Evolutionary conservation across 1,140 invertebrate species (phyloP), one percentile per base, ranked within the genome.

Genomic region (Trichonephila inaurata): DNA sequence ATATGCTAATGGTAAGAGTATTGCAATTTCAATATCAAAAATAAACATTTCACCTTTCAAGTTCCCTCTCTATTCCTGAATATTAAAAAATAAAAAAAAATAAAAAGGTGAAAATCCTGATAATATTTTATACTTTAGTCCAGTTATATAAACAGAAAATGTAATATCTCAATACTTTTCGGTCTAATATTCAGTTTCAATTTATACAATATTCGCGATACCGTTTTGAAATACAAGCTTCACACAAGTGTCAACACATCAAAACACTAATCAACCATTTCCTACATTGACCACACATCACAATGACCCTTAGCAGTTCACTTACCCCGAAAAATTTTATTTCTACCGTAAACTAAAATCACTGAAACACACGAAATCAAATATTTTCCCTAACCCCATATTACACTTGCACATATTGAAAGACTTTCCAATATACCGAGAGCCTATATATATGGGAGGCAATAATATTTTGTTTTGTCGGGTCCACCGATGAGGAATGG

Each of bases 381-480:
- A 60, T 62, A 60, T 61, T 61, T 86, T 58, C 16, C 6, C 85
- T 62, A 85, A 58, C 28, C 51, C 58, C 58, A 62, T 58, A 60
- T 28, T 28, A 60, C 4, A 61, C 58, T 86, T 86, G 60, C 85
- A 62, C 85, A 86, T 86, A 86, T 86, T 28, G 60, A 86, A 86
- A 62, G 85, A 61, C 60, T 60, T 86, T 62, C 58, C 51, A 21
- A 58, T 83, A 58, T 83, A n/a, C 21, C 28, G 82, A 77, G 19
- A 24, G 24, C 12, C 10, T 7, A 24, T 62, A 40, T 40, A 24
- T 86, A 58, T 28, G 7, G 85, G 4, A 62, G 58, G 85, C 85
- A 86, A 86, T 86, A 86, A 51, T 86, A 86, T 86, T 60, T 86
- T 62, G 51, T 86, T 86, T 62, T 86, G 85, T 62, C n/a, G 61